A percentile compares a stretch with the other conserved stretches of the same genome.
Conservation (phyloP, 2,888 invertebrate genomes). For the Copidosoma aretas region DNA sequence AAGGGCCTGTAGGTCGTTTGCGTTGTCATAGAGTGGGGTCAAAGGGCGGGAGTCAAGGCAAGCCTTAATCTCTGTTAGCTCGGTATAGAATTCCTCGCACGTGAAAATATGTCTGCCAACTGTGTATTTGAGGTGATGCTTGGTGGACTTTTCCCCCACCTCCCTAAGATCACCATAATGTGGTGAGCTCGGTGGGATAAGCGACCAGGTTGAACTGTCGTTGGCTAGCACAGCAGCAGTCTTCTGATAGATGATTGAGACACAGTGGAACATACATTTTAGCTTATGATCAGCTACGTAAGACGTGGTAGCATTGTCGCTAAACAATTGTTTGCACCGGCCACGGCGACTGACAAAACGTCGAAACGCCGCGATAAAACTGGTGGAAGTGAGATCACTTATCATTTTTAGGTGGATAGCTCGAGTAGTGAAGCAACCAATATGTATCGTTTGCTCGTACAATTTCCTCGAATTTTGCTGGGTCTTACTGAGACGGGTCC, state of each 20-base stretch:
- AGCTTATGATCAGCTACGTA: conserved; percentile 24
- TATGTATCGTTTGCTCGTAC: conserved; percentile 29
- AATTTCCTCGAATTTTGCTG: conserved; percentile 2
- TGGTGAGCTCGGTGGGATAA: conserved; percentile 3
- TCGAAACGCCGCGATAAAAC: conserved; percentile 23
- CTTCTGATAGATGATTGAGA: conserved; percentile 13
- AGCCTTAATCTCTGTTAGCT: conserved; percentile 22
- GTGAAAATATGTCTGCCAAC: conserved; percentile 17
- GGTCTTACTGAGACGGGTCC: conserved; percentile 21
- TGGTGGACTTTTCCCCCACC: conserved; percentile 2
- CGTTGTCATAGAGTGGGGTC: conserved; percentile 1
- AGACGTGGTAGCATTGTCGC: conserved; percentile 8
- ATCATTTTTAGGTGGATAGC: conserved; percentile 35
- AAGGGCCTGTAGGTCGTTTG: conserved; percentile 10
- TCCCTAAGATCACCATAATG: conserved; percentile 6
- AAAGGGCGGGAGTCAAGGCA: conserved; percentile 25
- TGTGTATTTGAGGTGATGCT: conserved; percentile 12
- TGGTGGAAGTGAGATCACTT: conserved; percentile 25
- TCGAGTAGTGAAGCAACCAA: conserved; percentile 24
- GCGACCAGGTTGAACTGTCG: conserved; percentile 13
- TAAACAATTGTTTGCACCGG: too few relatives aligned
- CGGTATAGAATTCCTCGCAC: too few relatives aligned
- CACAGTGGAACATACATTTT: conserved; percentile 25
- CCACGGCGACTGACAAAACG: conserved; percentile 21
- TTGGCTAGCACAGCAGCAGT: conserved; percentile 18